Percentiles rank a stretch among this genome's conserved stretches.
Evolutionary conservation across 2,113 vertebrate genomes (phyloP).

Genomic region (Collichthys lucidus): DNA sequence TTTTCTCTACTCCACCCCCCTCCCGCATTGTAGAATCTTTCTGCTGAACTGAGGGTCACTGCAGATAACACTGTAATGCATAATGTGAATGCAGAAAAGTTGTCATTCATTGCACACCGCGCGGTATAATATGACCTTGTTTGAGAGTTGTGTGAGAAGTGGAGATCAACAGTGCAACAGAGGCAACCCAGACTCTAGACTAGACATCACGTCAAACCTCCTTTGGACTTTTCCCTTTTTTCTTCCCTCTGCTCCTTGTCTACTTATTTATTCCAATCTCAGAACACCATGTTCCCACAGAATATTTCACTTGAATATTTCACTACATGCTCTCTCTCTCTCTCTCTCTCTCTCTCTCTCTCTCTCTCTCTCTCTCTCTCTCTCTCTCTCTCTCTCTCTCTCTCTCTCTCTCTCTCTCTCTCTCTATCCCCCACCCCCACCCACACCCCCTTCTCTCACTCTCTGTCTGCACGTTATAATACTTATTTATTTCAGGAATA

Average conservation of each 20-base stretch:
- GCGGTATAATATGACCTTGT: constrained; percentile 54
- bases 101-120: constrained; percentile 33
- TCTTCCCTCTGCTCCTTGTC: constrained; percentile 48
- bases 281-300: constrained; percentile 73
- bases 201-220: constrained; percentile 61
- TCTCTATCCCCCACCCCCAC: too few species aligned
- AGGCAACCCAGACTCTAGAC: constrained; percentile 44
- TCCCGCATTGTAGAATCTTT: not conserved
- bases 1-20: not conserved
- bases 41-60: constrained; percentile 36
- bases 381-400: constrained; percentile 54
- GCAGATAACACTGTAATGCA: constrained; percentile 28
- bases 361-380: not conserved
- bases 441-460: not conserved
- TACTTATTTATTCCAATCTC: constrained; percentile 76
- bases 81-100: constrained; percentile 29
- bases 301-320: constrained; percentile 78
- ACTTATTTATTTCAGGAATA: constrained; percentile 82
- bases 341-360: constrained; percentile 3
- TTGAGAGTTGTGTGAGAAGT: constrained; percentile 52
- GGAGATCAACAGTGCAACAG: constrained; percentile 58
- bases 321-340: constrained; percentile 53
- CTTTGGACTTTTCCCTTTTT: constrained; percentile 58
- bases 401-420: too few species aligned
- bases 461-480: constrained; percentile 61